Conservation (phyloP, 2,888 invertebrate species). For the Abrostola tripartita region DNA sequence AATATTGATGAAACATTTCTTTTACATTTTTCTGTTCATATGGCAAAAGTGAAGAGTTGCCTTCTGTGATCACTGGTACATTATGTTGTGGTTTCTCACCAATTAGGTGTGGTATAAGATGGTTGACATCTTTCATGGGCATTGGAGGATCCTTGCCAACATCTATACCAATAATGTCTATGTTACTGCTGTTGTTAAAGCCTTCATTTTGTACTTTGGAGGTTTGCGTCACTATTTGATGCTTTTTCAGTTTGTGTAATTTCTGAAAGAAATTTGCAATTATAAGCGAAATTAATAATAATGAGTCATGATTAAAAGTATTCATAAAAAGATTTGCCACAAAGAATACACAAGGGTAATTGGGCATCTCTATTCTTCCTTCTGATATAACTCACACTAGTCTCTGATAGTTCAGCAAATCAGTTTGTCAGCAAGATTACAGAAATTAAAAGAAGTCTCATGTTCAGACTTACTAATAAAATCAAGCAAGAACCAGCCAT, state of each 20-base stretch:
- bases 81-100: constrained; percentile 62
- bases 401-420: too few relatives aligned
- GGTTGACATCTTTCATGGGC: constrained; percentile 65
- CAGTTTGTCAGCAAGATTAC: too few relatives aligned
- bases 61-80: constrained; percentile 58
- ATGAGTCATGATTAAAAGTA: too few relatives aligned
- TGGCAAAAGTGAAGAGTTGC: constrained; percentile 51
- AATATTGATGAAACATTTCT: constrained; percentile 66
- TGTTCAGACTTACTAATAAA: too few relatives aligned
- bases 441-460: too few relatives aligned
- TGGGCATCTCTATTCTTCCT: too few relatives aligned
- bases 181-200: constrained; percentile 69
- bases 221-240: constrained; percentile 63
- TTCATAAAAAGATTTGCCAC: too few relatives aligned
- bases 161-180: constrained; percentile 79
- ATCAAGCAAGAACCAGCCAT: too few relatives aligned
- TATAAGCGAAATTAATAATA: too few relatives aligned
- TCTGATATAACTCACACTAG: too few relatives aligned
- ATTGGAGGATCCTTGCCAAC: constrained; percentile 71
- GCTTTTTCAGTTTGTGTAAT: constrained; percentile 79
- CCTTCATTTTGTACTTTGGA: constrained; percentile 66
- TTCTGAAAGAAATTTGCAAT: constrained; percentile 70
- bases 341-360: too few relatives aligned
- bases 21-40: constrained; percentile 67
- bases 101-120: constrained; percentile 69